These are phyloP conservation scores for Nicator chloris DNA, from an alignment of 2,113 vertebrate species.

Conservation along the genomic window DNA sequence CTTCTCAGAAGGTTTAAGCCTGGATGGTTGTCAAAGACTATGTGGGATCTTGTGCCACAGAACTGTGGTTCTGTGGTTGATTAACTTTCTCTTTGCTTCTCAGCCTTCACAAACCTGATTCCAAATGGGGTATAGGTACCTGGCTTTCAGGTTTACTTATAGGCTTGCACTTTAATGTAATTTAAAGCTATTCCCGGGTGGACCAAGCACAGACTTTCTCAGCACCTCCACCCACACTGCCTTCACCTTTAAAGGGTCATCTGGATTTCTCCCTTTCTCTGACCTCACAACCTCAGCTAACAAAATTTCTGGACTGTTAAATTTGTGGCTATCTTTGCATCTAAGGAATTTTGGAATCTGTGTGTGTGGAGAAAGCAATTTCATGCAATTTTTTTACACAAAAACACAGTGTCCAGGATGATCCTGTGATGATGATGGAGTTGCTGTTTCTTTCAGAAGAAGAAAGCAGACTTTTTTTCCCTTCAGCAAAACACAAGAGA, in stretches of 20 bases:
- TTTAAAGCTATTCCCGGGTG: background rate
- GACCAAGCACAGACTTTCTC: background rate
- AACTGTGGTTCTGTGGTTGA: background rate
- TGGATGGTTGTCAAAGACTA: background rate
- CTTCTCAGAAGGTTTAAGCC: background rate
- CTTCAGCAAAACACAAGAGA: rapidly evolving
- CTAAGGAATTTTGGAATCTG: background rate
- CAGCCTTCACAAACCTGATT: background rate
- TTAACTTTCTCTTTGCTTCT: background rate
- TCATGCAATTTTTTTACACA: background rate
- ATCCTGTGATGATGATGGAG: background rate
- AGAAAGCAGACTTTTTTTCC: background rate
- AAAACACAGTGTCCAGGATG: background rate
- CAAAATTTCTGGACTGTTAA: background rate
- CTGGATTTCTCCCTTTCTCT: background rate
- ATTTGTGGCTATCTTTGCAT: background rate
- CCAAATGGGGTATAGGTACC: background rate
- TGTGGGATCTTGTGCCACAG: background rate
- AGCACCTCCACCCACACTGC: background rate
- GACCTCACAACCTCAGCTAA: background rate
- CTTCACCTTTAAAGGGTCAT: background rate
- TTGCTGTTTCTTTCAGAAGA: background rate
- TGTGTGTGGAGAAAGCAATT: background rate
- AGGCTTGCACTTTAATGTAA: background rate
- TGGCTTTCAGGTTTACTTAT: background rate